Evolutionary conservation across 1,140 invertebrate genomes (phyloP).

Genomic region (Lucilia cuprina): DNA sequence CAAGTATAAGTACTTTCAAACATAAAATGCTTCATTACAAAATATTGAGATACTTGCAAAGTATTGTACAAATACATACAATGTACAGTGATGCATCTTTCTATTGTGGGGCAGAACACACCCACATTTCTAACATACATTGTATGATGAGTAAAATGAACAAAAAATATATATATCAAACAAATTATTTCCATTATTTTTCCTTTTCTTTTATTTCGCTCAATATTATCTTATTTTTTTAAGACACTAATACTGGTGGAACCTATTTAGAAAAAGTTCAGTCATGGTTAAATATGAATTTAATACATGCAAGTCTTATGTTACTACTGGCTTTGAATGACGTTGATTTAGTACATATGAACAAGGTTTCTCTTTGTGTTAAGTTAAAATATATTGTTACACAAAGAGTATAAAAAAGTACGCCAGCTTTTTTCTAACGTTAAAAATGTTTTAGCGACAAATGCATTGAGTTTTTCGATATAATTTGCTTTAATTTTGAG

Average conservation of each 20-base stretch:
- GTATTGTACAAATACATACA: conserved; percentile 46
- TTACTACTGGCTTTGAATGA: not conserved
- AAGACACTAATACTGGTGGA: conserved; percentile 26
- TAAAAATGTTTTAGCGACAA: too few relatives aligned
- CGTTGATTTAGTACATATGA: not conserved
- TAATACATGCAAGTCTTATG: conserved; percentile 37
- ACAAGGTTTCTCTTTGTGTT: not conserved
- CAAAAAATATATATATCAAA: not conserved
- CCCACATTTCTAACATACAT: not conserved
- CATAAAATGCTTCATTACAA: not conserved
- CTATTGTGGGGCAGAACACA: not conserved
- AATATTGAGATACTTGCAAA: conserved; percentile 46
- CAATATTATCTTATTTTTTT: too few relatives aligned
- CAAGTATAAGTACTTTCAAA: not conserved
- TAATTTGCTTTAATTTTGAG: too few relatives aligned
- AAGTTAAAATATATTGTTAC: not conserved
- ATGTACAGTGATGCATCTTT: not conserved
- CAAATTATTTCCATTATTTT: too few relatives aligned
- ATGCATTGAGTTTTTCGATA: too few relatives aligned
- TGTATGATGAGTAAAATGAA: not conserved
- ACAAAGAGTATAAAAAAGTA: too few relatives aligned
- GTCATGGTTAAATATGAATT: conserved; percentile 44
- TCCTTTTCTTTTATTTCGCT: not conserved
- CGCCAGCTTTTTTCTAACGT: too few relatives aligned
- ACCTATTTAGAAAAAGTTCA: not conserved